Evolutionary conservation across 2,113 vertebrate species (phyloP).

Genomic region (Argyrosomus japonicus): DNA sequence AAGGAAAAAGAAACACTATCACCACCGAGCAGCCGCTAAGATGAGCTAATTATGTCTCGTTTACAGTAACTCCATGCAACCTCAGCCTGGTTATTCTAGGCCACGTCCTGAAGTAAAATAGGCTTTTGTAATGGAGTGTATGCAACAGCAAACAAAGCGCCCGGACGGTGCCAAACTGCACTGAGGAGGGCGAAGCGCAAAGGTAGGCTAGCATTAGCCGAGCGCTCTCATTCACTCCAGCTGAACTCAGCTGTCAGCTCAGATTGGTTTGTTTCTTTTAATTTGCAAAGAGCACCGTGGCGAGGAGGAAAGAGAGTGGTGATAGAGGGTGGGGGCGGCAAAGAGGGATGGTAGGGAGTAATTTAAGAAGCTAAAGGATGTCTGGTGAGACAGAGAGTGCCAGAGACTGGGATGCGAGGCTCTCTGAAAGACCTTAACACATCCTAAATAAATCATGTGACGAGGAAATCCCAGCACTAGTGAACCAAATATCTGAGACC

Average conservation of each 20-base stretch:
- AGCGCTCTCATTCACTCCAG: slow-evolving; percentile 43
- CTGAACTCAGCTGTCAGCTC: slow-evolving; percentile 62
- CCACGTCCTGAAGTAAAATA: slow-evolving; percentile 3
- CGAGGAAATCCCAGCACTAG: slow-evolving; percentile 69
- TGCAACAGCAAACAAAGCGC: slow-evolving; percentile 39
- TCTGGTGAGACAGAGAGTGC: slow-evolving; percentile 46
- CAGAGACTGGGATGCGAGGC: slow-evolving; percentile 47
- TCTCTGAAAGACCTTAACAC: slow-evolving; percentile 67
- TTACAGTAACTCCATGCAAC: slow-evolving; percentile 43
- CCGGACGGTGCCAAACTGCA: slow-evolving; percentile 15
- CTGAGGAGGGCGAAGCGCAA: slow-evolving; percentile 1
- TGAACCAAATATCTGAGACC: slow-evolving; percentile 67
- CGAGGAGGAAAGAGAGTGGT: slow-evolving; percentile 7
- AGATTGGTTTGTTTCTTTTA: slow-evolving; percentile 70
- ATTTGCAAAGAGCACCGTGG: slow-evolving; percentile 63
- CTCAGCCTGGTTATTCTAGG: slow-evolving; percentile 30
- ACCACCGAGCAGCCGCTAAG: not conserved
- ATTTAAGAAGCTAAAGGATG: slow-evolving; percentile 69
- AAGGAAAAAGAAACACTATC: slow-evolving; percentile 14
- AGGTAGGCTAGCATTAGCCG: not conserved
- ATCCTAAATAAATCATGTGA: slow-evolving; percentile 80
- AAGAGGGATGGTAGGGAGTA: slow-evolving; percentile 46
- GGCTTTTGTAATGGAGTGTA: slow-evolving; percentile 30
- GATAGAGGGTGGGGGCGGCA: not conserved
- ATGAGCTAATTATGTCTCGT: slow-evolving; percentile 35